A percentile compares a stretch with the other conserved stretches of the same genome.
Conservation (phyloP, 2,797 vertebrate species). For the Lepus oiostolus region DNA sequence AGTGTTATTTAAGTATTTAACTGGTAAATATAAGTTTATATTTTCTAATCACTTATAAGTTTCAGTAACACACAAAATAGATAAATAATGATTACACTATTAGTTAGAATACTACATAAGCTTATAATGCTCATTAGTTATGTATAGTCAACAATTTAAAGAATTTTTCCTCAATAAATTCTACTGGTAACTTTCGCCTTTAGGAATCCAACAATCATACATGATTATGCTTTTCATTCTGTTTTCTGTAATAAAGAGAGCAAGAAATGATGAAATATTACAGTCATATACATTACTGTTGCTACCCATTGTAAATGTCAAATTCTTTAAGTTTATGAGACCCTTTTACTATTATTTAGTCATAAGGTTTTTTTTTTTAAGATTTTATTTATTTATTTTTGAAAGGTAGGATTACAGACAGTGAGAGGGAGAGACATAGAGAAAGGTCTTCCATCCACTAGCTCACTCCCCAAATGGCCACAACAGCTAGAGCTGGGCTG, state of each 20-base stretch:
- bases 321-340: slow-evolving; percentile 63
- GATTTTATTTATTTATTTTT: too few species aligned
- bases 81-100: slow-evolving; percentile 60
- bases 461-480: too few species aligned
- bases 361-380: not conserved
- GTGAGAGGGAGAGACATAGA: too few species aligned
- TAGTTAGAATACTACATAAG: slow-evolving; percentile 26
- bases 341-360: slow-evolving; percentile 21
- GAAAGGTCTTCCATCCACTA: too few species aligned
- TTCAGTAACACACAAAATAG: slow-evolving; percentile 61
- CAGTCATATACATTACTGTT: slow-evolving; percentile 51
- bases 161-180: slow-evolving; percentile 17
- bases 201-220: slow-evolving; percentile 32
- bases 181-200: slow-evolving; percentile 44
- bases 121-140: slow-evolving; percentile 25
- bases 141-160: slow-evolving; percentile 48
- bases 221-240: slow-evolving; percentile 53
- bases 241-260: slow-evolving; percentile 37
- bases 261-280: slow-evolving; percentile 63
- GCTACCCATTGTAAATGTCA: slow-evolving; percentile 36
- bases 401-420: too few species aligned
- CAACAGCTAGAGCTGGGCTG: too few species aligned
- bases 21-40: slow-evolving; percentile 41
- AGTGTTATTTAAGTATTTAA: slow-evolving; percentile 43
- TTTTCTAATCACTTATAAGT: slow-evolving; percentile 52